These are phyloP conservation scores for Drosophila micromelanica DNA, from an alignment of 1,140 invertebrate genomes.

Conservation along the genomic window DNA sequence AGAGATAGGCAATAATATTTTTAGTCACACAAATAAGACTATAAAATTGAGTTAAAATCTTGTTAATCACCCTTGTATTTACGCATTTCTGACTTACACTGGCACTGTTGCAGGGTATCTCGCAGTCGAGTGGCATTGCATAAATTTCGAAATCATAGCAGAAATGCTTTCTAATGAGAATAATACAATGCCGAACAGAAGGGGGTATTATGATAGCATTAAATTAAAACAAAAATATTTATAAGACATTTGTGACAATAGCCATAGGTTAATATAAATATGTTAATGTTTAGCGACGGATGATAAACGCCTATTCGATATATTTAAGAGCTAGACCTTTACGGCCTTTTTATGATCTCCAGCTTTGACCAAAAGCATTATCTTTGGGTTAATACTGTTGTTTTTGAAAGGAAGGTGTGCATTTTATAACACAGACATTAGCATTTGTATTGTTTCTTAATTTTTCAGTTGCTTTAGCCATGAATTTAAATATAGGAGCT, in stretches of 20 bases:
- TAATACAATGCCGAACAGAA: slow-evolving; percentile 21
- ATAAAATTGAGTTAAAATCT: no score
- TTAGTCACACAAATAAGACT: no score
- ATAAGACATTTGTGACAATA: background rate
- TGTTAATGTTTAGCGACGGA: slow-evolving; percentile 51
- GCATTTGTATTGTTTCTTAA: slow-evolving; percentile 31
- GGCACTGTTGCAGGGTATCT: no score
- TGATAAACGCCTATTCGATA: slow-evolving; percentile 39
- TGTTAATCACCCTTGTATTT: no score
- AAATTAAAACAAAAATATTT: slow-evolving; percentile 31
- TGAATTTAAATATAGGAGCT: slow-evolving; percentile 13
- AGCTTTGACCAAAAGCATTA: slow-evolving; percentile 52
- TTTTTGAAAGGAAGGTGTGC: slow-evolving; percentile 35
- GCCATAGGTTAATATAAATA: slow-evolving; percentile 39
- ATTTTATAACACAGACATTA: slow-evolving; percentile 41
- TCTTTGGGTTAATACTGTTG: slow-evolving; percentile 32
- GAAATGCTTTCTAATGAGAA: slow-evolving; percentile 57
- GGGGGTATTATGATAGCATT: slow-evolving; percentile 57
- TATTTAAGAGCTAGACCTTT: slow-evolving; percentile 36
- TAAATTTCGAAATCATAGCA: background rate
- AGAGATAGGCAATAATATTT: no score
- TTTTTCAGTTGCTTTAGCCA: background rate
- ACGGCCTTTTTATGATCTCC: slow-evolving; percentile 55
- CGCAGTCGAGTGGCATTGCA: no score
- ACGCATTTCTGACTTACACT: no score